phyloP scores from a whole-genome alignment of 1,140 invertebrate genomes.

The Tetramorium parvispinum region DNA sequence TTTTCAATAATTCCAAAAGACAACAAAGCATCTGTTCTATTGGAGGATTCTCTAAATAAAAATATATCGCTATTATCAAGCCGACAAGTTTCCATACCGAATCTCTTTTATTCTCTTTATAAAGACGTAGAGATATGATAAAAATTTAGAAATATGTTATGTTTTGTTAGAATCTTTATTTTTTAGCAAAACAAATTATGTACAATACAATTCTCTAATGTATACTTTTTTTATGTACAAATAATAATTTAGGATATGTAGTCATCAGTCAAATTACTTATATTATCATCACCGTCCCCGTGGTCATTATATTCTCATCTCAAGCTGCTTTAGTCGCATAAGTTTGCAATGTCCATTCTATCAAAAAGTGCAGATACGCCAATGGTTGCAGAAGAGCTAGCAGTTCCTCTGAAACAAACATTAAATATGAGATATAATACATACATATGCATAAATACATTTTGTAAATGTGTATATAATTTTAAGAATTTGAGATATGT shows the following conservation, averaged over 20 bases:
- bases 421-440: constrained; percentile 1
- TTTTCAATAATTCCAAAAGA: too few relatives aligned
- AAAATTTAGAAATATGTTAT: constrained; percentile 35
- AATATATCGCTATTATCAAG: too few relatives aligned
- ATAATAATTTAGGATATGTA: background rate
- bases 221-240: constrained; percentile 41
- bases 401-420: constrained; percentile 83
- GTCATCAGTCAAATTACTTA: background rate
- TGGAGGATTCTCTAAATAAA: too few relatives aligned
- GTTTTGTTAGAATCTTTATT: background rate
- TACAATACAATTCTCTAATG: background rate
- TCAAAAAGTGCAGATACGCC: constrained; percentile 82
- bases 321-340: constrained; percentile 81
- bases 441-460: background rate
- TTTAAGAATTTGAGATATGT: constrained; percentile 60
- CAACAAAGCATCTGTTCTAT: too few relatives aligned
- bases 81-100: too few relatives aligned
- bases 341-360: constrained; percentile 84
- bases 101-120: too few relatives aligned
- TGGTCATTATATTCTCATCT: background rate
- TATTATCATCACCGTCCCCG: background rate
- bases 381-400: constrained; percentile 82
- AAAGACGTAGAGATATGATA: too few relatives aligned
- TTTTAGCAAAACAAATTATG: background rate
- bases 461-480: constrained; percentile 16